A percentile compares a stretch with the other conserved stretches of the same genome.
These are phyloP conservation scores for Ctenoplectra terminalis DNA, from an alignment of 1,140 invertebrate genomes.

Conservation along the genomic window DNA sequence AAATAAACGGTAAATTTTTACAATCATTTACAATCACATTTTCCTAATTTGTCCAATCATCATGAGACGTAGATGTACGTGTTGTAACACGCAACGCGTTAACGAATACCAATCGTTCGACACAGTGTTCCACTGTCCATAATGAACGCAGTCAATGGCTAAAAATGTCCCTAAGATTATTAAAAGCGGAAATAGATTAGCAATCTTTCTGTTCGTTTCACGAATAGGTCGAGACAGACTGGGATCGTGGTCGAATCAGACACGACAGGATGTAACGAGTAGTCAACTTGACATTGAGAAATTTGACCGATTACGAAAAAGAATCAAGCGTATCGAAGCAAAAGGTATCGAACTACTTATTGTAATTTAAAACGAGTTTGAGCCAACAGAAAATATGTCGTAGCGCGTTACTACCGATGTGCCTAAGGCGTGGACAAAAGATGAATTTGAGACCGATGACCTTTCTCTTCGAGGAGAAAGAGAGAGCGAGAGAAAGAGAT, in stretches of 20 bases:
- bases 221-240: neutral
- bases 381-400: slow-evolving; percentile 29
- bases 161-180: neutral
- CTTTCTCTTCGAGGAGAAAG: slow-evolving; percentile 54
- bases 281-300: slow-evolving; percentile 41
- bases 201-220: slow-evolving; percentile 18
- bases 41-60: no score
- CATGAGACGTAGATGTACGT: neutral
- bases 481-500: slow-evolving; percentile 28
- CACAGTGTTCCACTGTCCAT: neutral
- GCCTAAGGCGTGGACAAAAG: slow-evolving; percentile 65
- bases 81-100: neutral
- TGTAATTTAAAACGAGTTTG: slow-evolving; percentile 41
- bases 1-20: no score
- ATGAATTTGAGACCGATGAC: slow-evolving; percentile 71
- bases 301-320: slow-evolving; percentile 42
- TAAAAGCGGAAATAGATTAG: neutral
- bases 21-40: no score
- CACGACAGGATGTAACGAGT: slow-evolving; percentile 29
- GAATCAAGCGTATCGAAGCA: neutral
- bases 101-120: neutral
- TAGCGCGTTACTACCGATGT: slow-evolving; percentile 32
- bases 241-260: slow-evolving; percentile 35
- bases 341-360: slow-evolving; percentile 23
- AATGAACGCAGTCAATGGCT: neutral